Evolutionary conservation across 2,113 vertebrate species (phyloP).

Genomic region (Noctilio leporinus): DNA sequence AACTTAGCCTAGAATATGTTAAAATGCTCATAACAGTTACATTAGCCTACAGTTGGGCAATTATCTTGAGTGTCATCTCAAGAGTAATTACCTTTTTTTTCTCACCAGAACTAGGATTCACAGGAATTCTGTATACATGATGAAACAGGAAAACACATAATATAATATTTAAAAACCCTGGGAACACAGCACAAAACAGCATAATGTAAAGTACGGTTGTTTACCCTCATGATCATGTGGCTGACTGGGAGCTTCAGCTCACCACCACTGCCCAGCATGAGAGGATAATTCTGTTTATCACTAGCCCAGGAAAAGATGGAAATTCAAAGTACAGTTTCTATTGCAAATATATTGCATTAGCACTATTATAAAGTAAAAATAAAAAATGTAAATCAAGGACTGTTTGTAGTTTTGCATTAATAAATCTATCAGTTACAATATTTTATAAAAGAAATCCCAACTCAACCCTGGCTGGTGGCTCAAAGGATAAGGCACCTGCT

Average conservation of each 20-base stretch:
- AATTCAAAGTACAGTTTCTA: neutral
- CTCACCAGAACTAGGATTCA: neutral
- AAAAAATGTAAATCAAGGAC: neutral
- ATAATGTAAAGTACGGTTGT: neutral
- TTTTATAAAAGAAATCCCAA: neutral
- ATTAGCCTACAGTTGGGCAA: neutral
- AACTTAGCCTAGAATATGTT: neutral
- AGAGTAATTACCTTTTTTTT: neutral
- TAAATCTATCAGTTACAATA: neutral
- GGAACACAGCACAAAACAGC: neutral
- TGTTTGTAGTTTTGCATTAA: neutral
- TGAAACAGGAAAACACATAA: neutral
- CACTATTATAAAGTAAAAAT: neutral
- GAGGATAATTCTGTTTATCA: neutral
- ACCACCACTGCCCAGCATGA: neutral
- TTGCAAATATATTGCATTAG: neutral
- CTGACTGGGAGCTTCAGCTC: neutral
- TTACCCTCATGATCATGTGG: neutral
- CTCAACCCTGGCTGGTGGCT: too few relatives aligned
- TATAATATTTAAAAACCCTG: neutral
- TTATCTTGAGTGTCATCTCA: neutral
- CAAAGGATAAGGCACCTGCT: too few relatives aligned
- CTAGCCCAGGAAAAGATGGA: neutral
- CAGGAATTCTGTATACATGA: neutral
- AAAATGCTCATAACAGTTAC: neutral